Conservation (phyloP, 2,113 vertebrate genomes). For the Etia nguti region DNA sequence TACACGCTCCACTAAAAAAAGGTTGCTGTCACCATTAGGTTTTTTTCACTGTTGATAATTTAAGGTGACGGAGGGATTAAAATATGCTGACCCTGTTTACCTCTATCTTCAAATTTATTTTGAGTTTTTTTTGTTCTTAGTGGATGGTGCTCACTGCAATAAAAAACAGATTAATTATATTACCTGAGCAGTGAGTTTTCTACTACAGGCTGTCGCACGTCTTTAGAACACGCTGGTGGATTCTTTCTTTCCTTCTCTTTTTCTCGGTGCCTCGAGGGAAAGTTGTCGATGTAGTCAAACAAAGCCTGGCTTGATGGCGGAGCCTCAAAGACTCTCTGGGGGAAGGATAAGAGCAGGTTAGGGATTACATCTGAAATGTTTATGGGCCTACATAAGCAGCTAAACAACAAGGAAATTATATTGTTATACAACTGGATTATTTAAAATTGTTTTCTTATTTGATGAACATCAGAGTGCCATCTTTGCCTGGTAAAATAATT, state of each 20-base stretch:
- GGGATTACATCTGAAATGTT: neutral
- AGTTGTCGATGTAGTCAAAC: slow-evolving; percentile 69
- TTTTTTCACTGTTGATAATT: neutral
- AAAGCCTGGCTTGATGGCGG: slow-evolving; percentile 59
- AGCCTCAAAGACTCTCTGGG: slow-evolving; percentile 68
- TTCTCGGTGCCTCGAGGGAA: slow-evolving; percentile 68
- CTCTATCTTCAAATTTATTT: neutral
- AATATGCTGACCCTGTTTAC: neutral
- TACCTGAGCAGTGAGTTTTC: slow-evolving; percentile 73
- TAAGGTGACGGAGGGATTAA: accelerated
- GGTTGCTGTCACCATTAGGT: neutral
- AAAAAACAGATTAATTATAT: neutral
- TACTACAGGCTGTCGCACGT: neutral
- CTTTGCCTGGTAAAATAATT: neutral
- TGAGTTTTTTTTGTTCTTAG: neutral
- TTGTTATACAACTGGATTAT: neutral
- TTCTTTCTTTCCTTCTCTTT: slow-evolving; percentile 56
- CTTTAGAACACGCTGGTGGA: slow-evolving; percentile 38
- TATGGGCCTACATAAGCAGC: neutral
- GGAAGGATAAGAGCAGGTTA: neutral
- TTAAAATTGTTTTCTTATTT: neutral
- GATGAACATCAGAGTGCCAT: neutral
- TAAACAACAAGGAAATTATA: neutral
- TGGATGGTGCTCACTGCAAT: neutral
- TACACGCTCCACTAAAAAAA: neutral